These are phyloP conservation scores for Miopithecus talapoin DNA, from an alignment of 2,797 vertebrate genomes.

Conservation along the genomic window DNA sequence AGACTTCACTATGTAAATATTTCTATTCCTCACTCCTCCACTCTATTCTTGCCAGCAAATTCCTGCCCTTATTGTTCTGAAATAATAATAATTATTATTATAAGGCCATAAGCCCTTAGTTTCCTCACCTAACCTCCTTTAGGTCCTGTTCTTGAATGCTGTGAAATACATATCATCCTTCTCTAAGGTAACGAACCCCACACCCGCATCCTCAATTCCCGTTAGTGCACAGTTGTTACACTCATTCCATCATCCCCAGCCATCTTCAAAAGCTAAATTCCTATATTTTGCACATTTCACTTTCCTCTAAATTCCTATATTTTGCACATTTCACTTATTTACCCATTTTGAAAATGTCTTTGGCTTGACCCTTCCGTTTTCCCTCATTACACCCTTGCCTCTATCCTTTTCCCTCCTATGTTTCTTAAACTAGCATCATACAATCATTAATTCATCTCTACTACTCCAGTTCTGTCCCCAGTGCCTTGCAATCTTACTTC, in stretches of 20 bases:
- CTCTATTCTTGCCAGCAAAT: conserved; percentile 31
- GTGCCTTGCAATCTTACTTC: not conserved
- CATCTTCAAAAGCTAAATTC: not conserved
- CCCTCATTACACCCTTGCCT: not conserved
- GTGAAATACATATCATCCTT: not conserved
- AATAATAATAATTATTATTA: not conserved
- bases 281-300: not conserved
- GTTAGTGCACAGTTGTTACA: rapidly evolving
- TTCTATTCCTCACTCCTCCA: not conserved
- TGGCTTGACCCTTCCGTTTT: not conserved
- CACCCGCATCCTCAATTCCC: not conserved
- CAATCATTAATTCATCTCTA: not conserved
- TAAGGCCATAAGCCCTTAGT: not conserved
- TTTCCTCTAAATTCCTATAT: not conserved
- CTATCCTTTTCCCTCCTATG: not conserved
- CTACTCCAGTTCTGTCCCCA: not conserved
- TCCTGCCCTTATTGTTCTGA: not conserved
- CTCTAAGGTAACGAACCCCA: not conserved
- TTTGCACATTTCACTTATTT: not conserved
- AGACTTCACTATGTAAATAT: conserved; percentile 21
- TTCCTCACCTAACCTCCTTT: not conserved
- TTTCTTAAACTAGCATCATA: not conserved
- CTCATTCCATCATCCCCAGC: no score
- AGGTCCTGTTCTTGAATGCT: not conserved
- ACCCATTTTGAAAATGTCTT: not conserved